phyloP scores from a whole-genome alignment of 64 coral and sea anemone species.

The Actinia tenebrosa region DNA sequence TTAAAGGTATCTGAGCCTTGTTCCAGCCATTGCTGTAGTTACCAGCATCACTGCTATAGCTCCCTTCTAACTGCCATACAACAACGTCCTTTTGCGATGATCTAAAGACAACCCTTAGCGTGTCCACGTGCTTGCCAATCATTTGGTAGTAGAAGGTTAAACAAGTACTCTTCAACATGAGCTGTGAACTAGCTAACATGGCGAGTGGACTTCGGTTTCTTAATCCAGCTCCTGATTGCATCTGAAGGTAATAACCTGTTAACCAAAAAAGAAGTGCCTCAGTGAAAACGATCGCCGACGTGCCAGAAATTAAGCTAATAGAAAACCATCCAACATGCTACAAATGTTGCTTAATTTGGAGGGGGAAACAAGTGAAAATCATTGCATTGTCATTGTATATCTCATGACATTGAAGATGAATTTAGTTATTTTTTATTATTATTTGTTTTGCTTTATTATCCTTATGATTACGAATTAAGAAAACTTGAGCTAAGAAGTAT shows the following conservation, averaged over 20 bases:
- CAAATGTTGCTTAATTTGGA: neutral
- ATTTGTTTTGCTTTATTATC: too few relatives aligned
- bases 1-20: slow-evolving; percentile 10
- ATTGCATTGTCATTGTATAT: too few relatives aligned
- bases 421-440: too few relatives aligned
- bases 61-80: slow-evolving; percentile 2
- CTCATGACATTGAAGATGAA: too few relatives aligned
- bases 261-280: neutral
- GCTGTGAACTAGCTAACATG: neutral
- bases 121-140: neutral
- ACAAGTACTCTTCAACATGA: neutral
- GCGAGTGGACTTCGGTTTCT: neutral
- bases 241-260: neutral
- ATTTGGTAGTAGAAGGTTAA: neutral
- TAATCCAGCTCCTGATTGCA: neutral
- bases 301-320: too few relatives aligned
- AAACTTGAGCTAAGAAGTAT: too few relatives aligned
- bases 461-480: too few relatives aligned
- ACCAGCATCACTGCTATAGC: neutral
- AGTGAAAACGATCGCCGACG: neutral
- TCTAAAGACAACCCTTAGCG: neutral
- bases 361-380: too few relatives aligned
- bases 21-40: neutral
- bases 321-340: too few relatives aligned
- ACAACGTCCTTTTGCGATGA: neutral